Base-by-base conservation (phyloP, 2,797 vertebrate species). In the Catharus ustulatus region DNA sequence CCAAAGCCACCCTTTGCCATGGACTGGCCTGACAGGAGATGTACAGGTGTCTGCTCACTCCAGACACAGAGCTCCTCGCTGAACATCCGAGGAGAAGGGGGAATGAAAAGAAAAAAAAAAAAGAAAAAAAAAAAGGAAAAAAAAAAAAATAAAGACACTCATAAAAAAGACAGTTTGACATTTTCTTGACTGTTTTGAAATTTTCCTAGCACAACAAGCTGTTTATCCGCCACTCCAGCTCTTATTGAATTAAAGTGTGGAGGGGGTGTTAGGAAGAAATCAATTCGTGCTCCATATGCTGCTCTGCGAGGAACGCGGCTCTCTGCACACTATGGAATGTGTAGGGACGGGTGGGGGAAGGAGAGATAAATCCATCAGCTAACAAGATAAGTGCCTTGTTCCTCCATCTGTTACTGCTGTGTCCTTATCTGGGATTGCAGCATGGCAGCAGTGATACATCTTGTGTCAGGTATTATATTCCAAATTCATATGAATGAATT, bases 301-400 rank as follows among this genome's bases (percentile, higher is more conserved):
- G 80, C 95, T 94, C 38, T 26, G 93, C 87, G 87, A 23, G 97
- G 96, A 97, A 58, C 68, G 78, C 55, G 95, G 92, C 89, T 84
- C 94, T 42, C 94, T 29, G 87, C 97, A 92, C 91, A 36, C 96
- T 98, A 97, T 98, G 96, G 98, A 97, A 98, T 98, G 93, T 98
- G 97, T 97, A 97, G 96, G 97, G 94, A 97, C 97, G 95, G 95
- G 89, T 92, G 83, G 80, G 78, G 94, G 84, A 71, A 95, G 95
- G 95, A 96, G 95, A 97, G 97, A 98, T 98, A 98, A 98, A 98
- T 98, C 97, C 97, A 98, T 98, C 97, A 98, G 85, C 97, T 98
- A 98, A 98, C 98, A 98, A 98, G 98, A 98, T 98, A 98, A 98
- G 97, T 97, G 97, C 96, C 96, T 97, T 98, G 98, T 98, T 98